Base-by-base conservation (phyloP, 2,888 invertebrate species). In the Laspeyria flexula region DNA sequence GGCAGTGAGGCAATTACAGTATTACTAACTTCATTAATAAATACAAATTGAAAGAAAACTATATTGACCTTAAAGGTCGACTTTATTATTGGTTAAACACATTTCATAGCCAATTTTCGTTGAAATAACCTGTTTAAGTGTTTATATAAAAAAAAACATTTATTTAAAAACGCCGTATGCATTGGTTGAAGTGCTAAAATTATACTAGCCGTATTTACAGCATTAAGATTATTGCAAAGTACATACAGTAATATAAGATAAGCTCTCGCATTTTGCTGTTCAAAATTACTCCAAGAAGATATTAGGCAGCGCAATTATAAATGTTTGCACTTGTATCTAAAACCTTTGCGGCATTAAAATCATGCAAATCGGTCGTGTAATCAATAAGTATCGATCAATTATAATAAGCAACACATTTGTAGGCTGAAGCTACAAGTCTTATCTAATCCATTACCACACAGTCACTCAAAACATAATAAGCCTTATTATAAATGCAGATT, bases 371-470 rank as follows among this genome's bases (percentile, higher is more conserved):
- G 55, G 33, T 40, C 11, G 49, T 11, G 43, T 60, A 73, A 69
- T 75, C 65, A 53, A 44, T 75, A 63, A 75, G 67, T 73, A 62
- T 56, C 64, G 54, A 71, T 77, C 73, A 72, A 78, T 77, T 77
- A 69, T 71, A 71, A 71, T 81, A 79, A 78, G 63, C 57, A 65
- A 69, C 60, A 68, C 74, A 81, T 80, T 77, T 55, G 71, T 71
- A 77, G 60, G 66, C 75, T 39, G 4, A 30, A 18, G 50, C 51
- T 48, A 40, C 55, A 33, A 33, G 55, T 46, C 67, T 75, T 76
- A 79, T 79, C 76, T 73, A 47, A 50, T 23, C 30, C 62, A 67
- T 70, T 68, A 65, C 63, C 43, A 42, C 34, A 43, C 11, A 34
- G 15, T 34, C 48, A 46, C 46, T 43, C 16, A 27, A 43, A 43